Conservation (phyloP, 2,797 vertebrate species). For the Tachyglossus aculeatus region DNA sequence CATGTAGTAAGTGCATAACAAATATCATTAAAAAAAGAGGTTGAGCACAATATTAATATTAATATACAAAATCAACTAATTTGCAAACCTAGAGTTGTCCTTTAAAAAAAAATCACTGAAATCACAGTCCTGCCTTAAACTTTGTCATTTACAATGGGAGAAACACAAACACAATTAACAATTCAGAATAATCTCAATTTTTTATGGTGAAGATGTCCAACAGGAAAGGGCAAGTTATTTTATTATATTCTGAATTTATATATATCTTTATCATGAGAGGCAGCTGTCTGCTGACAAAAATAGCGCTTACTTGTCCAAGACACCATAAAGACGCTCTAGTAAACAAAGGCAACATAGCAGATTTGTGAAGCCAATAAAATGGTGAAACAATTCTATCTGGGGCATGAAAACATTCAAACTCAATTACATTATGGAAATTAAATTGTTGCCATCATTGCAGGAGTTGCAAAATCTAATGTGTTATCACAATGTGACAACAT, state of each 20-base stretch:
- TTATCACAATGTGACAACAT: rapidly evolving
- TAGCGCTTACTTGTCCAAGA: not conserved
- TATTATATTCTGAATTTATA: not conserved
- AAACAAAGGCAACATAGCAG: not conserved
- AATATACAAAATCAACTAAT: too few relatives aligned
- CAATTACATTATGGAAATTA: not conserved
- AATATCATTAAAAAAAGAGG: too few relatives aligned
- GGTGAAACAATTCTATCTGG: not conserved
- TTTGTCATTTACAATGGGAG: not conserved
- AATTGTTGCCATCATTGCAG: not conserved
- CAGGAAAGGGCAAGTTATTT: not conserved
- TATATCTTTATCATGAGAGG: not conserved
- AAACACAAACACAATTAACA: not conserved
- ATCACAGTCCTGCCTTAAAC: too few relatives aligned
- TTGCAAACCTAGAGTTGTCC: too few relatives aligned
- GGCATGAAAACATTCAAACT: not conserved
- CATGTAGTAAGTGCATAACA: too few relatives aligned
- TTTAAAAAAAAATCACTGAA: too few relatives aligned
- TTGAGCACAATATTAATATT: too few relatives aligned
- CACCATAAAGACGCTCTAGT: rapidly evolving
- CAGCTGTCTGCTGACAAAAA: not conserved
- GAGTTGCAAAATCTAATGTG: rapidly evolving
- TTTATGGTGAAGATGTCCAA: not conserved
- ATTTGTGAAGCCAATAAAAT: not conserved
- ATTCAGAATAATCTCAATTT: not conserved